These are phyloP conservation scores for Cyrtorhinus lividipennis DNA, from an alignment of 1,140 invertebrate genomes.

Conservation along the genomic window DNA sequence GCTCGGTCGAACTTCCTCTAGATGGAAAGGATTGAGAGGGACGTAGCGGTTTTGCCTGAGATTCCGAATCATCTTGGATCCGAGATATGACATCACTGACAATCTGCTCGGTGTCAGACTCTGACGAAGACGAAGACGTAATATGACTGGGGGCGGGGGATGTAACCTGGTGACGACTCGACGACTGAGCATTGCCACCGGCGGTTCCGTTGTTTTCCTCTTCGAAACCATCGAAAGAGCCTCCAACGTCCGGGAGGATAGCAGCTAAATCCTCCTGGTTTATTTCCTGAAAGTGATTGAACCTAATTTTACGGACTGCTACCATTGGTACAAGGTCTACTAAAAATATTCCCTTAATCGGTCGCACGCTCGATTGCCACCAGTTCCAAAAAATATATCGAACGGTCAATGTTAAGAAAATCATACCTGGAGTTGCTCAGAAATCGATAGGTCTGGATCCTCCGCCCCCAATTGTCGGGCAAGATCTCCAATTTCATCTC, in stretches of 20 bases:
- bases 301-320: too few relatives aligned
- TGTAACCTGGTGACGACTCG: not conserved
- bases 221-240: conserved; percentile 46
- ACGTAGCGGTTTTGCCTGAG: not conserved
- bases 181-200: conserved; percentile 22
- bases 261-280: conserved; percentile 52
- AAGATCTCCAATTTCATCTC: conserved; percentile 24
- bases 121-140: conserved; percentile 20
- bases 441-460: conserved; percentile 22
- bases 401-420: too few relatives aligned
- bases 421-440: conserved; percentile 26
- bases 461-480: conserved; percentile 22
- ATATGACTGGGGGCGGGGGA: conserved; percentile 2
- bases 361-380: too few relatives aligned
- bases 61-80: conserved; percentile 18
- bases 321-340: too few relatives aligned
- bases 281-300: conserved; percentile 37
- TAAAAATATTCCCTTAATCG: too few relatives aligned
- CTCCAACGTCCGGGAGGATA: conserved; percentile 43
- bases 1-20: not conserved
- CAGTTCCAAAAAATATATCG: too few relatives aligned
- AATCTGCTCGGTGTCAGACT: conserved; percentile 47
- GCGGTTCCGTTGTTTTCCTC: conserved; percentile 25
- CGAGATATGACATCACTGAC: conserved; percentile 47
- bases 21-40: not conserved